phyloP scores from a whole-genome alignment of 2,888 invertebrate genomes.

The Onchidella celtica region DNA sequence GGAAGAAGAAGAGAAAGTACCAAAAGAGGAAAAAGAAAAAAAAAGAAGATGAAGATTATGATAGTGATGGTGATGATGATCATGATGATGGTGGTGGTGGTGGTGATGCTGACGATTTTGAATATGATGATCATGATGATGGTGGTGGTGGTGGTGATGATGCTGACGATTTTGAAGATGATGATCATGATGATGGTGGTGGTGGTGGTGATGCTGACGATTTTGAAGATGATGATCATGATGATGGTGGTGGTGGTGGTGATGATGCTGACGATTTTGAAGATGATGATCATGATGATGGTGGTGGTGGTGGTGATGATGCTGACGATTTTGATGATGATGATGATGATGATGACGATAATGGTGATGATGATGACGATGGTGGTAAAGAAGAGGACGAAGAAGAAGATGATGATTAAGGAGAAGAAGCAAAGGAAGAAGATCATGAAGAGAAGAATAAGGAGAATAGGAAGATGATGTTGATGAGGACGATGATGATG shows the following conservation, averaged over 20 bases:
- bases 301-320: too few relatives aligned
- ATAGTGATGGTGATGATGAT: background rate
- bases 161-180: background rate
- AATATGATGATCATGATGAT: background rate
- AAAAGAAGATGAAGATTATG: background rate
- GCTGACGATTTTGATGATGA: too few relatives aligned
- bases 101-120: background rate
- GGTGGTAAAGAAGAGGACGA: too few relatives aligned
- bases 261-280: too few relatives aligned
- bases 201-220: background rate
- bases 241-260: background rate
- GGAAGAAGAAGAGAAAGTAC: background rate
- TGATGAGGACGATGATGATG: constrained; percentile 4
- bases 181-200: background rate
- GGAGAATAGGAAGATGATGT: constrained; percentile 8
- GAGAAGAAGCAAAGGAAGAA: constrained; percentile 19
- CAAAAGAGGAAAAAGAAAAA: too few relatives aligned
- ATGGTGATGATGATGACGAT: too few relatives aligned
- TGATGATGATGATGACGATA: too few relatives aligned
- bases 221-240: too few relatives aligned
- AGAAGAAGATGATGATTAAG: too few relatives aligned
- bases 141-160: background rate
- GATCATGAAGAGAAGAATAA: background rate
- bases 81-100: background rate
- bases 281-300: too few relatives aligned